phyloP scores from a whole-genome alignment of 2,888 invertebrate species.

The Cephus nigrinus region DNA sequence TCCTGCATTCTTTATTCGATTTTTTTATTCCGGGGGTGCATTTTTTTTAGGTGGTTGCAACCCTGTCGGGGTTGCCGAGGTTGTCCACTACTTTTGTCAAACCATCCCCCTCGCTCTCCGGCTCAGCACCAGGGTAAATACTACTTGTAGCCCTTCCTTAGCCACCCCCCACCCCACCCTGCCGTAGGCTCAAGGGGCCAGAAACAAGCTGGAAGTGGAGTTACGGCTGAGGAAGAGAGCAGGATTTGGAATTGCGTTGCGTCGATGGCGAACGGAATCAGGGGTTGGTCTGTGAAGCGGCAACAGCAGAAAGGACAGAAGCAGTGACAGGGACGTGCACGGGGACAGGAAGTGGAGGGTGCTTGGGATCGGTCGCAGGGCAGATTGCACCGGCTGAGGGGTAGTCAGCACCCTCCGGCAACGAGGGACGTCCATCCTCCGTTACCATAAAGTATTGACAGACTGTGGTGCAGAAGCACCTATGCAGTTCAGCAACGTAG shows the following conservation, averaged over 20 bases:
- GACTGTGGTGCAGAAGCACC: conserved; percentile 36
- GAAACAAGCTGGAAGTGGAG: neutral
- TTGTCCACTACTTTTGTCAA: neutral
- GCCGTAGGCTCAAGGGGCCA: neutral
- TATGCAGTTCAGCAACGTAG: conserved; percentile 20
- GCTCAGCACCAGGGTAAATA: neutral
- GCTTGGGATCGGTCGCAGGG: neutral
- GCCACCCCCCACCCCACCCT: neutral
- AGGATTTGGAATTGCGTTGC: neutral
- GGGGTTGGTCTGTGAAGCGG: neutral
- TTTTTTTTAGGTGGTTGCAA: neutral
- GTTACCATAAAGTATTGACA: conserved; percentile 46
- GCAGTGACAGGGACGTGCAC: neutral
- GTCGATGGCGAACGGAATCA: neutral
- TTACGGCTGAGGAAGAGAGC: neutral
- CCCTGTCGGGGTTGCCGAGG: neutral
- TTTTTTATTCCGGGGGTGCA: neutral
- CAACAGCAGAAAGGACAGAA: neutral
- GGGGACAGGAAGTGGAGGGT: neutral
- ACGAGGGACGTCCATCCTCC: neutral
- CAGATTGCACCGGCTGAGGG: neutral
- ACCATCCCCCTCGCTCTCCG: neutral
- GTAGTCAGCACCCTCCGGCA: conserved; percentile 2
- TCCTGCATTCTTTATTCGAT: neutral
- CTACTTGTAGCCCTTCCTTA: neutral